Evolutionary conservation across 2,797 vertebrate genomes (phyloP).

Genomic region (Danio tinwini): DNA sequence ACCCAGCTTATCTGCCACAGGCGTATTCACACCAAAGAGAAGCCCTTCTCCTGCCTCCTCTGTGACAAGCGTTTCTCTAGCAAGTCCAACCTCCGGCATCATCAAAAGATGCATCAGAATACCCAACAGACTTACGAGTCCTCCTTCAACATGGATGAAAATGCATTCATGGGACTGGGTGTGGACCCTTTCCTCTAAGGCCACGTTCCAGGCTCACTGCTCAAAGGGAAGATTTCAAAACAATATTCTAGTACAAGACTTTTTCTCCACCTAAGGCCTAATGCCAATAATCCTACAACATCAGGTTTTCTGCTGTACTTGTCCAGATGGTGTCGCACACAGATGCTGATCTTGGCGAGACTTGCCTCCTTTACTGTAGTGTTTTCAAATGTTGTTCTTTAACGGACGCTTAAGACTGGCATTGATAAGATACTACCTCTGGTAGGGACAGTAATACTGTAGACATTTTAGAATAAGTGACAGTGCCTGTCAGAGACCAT

Average conservation of each 20-base stretch:
- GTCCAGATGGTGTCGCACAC: slow-evolving; percentile 54
- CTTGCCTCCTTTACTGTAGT: slow-evolving; percentile 60
- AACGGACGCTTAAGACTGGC: slow-evolving; percentile 57
- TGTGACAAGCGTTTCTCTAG: slow-evolving; percentile 83
- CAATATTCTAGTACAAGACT: slow-evolving; percentile 53
- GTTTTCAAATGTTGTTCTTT: slow-evolving; percentile 58
- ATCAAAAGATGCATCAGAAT: slow-evolving; percentile 83
- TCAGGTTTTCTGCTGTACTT: slow-evolving; percentile 66
- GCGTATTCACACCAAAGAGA: slow-evolving; percentile 88
- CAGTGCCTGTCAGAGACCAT: slow-evolving; percentile 64
- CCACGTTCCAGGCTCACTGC: slow-evolving; percentile 34
- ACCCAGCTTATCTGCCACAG: slow-evolving; percentile 89
- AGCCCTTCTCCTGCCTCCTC: slow-evolving; percentile 79
- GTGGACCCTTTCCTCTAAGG: slow-evolving; percentile 78
- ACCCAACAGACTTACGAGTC: slow-evolving; percentile 68
- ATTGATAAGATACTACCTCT: slow-evolving; percentile 69
- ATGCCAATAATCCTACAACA: slow-evolving; percentile 76
- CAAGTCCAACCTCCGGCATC: slow-evolving; percentile 84
- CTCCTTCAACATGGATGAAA: slow-evolving; percentile 74
- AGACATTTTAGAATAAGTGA: slow-evolving; percentile 63
- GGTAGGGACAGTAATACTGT: slow-evolving; percentile 63
- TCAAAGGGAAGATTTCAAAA: slow-evolving; percentile 57
- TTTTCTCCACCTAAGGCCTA: slow-evolving; percentile 55
- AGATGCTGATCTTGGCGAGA: slow-evolving; percentile 57
- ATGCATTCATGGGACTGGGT: slow-evolving; percentile 78